These are phyloP conservation scores for Pseudorasbora parva DNA, from an alignment of 2,113 vertebrate genomes.

Conservation along the genomic window DNA sequence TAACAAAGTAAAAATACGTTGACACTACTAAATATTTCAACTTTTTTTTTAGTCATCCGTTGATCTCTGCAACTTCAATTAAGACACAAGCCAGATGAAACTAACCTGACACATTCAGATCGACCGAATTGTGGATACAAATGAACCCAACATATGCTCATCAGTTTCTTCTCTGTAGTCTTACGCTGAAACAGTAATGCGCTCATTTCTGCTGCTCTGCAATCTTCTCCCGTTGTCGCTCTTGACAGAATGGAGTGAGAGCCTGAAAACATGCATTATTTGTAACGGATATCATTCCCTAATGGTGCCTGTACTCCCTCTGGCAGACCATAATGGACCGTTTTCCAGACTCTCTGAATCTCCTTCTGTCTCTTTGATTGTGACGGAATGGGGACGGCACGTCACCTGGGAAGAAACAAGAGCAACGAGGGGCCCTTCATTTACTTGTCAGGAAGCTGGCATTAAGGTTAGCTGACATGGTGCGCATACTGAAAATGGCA, in stretches of 20 bases:
- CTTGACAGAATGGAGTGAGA: conserved; percentile 67
- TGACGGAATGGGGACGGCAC: conserved; percentile 80
- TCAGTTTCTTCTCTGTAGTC: background rate
- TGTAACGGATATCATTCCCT: conserved; percentile 76
- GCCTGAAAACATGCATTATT: conserved; percentile 79
- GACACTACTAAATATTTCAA: background rate
- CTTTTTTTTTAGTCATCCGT: background rate
- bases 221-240: conserved; percentile 35
- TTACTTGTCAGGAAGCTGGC: conserved; percentile 72
- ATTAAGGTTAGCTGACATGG: conserved; percentile 68
- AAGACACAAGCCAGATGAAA: background rate
- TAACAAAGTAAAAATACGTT: too few species aligned
- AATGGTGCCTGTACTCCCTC: conserved; percentile 74
- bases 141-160: background rate
- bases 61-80: background rate
- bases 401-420: conserved; percentile 76
- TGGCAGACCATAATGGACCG: conserved; percentile 76
- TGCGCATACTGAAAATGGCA: conserved; percentile 62
- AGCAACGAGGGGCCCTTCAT: conserved; percentile 73
- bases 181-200: conserved; percentile 14
- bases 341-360: conserved; percentile 73
- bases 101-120: background rate
- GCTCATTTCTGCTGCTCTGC: conserved; percentile 3
- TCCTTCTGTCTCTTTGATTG: conserved; percentile 71
- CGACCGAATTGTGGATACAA: background rate